Evolutionary conservation across 2,113 vertebrate species (phyloP), one percentile per base, ranked within the genome.

Genomic region (Sminthopsis crassicaudata): DNA sequence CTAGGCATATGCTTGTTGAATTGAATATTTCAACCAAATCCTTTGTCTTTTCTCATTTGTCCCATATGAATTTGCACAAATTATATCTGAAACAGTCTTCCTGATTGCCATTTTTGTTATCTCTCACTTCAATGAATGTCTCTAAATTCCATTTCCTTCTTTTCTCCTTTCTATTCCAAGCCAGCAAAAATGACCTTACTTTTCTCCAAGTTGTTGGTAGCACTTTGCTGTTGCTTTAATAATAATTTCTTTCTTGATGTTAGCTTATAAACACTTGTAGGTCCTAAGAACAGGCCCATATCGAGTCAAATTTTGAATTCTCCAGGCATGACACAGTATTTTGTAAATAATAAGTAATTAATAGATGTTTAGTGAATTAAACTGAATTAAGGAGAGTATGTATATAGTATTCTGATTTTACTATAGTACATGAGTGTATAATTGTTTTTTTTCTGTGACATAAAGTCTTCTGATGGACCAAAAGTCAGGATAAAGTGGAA

Each of bases 401-500:
- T 60, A 25, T 1, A 6, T 9, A 50, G 26, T 42, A 42, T 51
- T 90, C 11, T 95, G 12, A 24, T 55, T 67, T 57, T 53, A 90
- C 27, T 16, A 30, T 8, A 24, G 12, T 76, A n/a, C n/a, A n/a
- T 90, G 11, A 51, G 36, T 42, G 27, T 0, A 23, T 90, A 90
- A 57, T 42, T 55, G 14, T 0, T 48, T 48, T 23, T 90, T 89
- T 36, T 91, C 91, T 50, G 27, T 92, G 95, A 91, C 42, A 60
- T 36, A 24, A 36, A 19, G 11, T 5, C 90, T 14, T 88, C 60
- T 84, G 50, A 24, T 46, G 11, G 50, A 89, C 25, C 23, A 25
- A 67, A 46, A 36, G 19, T 36, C n/a, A 90, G 89, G 22, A 89
- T 90, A 94, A 96, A 90, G 25, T 42, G 8, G 53, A 94, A 46